Percentiles rank a stretch among this genome's conserved stretches.
Conservation (phyloP, 2,113 vertebrate genomes). For the Pelusios castaneus region DNA sequence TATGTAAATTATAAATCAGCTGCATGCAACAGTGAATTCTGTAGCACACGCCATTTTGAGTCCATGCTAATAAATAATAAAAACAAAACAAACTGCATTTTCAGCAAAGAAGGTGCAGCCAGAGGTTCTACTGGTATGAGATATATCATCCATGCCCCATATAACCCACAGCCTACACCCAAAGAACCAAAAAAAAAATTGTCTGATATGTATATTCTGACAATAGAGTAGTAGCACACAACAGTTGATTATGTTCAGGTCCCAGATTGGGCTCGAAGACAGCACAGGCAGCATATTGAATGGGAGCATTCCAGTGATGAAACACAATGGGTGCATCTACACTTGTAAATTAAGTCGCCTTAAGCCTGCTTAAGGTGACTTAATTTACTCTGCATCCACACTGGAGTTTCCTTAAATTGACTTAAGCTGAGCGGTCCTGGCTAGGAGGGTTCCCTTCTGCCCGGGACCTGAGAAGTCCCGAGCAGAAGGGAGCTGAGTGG, state of each 20-base stretch:
- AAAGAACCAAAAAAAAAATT: neutral
- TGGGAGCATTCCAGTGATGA: neutral
- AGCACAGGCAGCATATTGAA: neutral
- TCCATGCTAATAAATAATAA: neutral
- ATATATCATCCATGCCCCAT: neutral
- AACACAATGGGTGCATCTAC: no score
- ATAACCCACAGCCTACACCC: neutral
- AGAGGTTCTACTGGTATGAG: neutral
- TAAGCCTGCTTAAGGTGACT: no score
- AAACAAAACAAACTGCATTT: neutral
- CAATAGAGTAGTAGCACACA: neutral
- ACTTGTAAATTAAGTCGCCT: no score
- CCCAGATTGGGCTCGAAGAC: neutral
- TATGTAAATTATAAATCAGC: neutral
- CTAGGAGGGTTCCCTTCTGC: no score
- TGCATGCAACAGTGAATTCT: neutral
- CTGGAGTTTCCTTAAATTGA: no score
- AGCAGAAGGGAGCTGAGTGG: no score
- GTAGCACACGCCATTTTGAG: neutral
- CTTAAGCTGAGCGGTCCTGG: no score
- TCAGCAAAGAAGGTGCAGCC: neutral
- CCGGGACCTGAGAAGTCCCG: no score
- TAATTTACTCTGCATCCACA: no score
- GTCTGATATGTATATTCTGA: neutral
- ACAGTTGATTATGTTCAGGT: neutral